Base-by-base conservation (phyloP, 2,797 vertebrate species). In the Labeo calbasu region DNA sequence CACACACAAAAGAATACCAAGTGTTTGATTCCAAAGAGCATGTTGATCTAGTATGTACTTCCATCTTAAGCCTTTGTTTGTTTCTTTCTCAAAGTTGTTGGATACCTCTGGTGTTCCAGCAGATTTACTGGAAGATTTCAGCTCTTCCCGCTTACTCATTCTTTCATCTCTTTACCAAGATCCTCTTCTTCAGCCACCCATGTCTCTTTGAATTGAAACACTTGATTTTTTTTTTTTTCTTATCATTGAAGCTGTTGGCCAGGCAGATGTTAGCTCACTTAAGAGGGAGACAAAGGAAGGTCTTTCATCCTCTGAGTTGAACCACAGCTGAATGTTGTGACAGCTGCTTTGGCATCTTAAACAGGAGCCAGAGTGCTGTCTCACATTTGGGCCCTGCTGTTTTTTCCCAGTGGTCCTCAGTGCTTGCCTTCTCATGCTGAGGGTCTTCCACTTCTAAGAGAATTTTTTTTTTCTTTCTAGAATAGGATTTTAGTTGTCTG, bases 311-410 rank as follows among this genome's bases (percentile, higher is more conserved):
- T 72, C 21, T 5, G n/a, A 68, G 51, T 23, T 17, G 59, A 77
- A 73, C 81, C 48, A 59, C 46, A 79, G 69, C 70, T 66, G 51
- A 79, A 23, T 86, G 85, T 77, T 86, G 71, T 83, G 81, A 77
- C 85, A 86, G 85, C 85, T 86, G 85, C 51, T 86, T 61, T 86
- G 77, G 81, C 81, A 61, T 86, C 71, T 80, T 80, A 55, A 79
- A 69, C 81, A 81, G 77, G 82, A 81, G 85, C 77, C 77, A 71
- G 69, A 53, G 85, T 48, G 32, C 77, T 65, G 82, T 59, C 65
- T 86, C 81, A 84, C 71, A 80, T 86, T 80, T 77, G 71, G 14
- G 53, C 17, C 43, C 36, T 63, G 66, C 77, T 77, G 77, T 77
- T 50, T 55, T 73, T 23, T 53, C 28, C 4, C 63, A 80, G 40